These are phyloP conservation scores for Zenarchopterus dispar DNA, from an alignment of 2,797 vertebrate genomes.

Conservation along the genomic window DNA sequence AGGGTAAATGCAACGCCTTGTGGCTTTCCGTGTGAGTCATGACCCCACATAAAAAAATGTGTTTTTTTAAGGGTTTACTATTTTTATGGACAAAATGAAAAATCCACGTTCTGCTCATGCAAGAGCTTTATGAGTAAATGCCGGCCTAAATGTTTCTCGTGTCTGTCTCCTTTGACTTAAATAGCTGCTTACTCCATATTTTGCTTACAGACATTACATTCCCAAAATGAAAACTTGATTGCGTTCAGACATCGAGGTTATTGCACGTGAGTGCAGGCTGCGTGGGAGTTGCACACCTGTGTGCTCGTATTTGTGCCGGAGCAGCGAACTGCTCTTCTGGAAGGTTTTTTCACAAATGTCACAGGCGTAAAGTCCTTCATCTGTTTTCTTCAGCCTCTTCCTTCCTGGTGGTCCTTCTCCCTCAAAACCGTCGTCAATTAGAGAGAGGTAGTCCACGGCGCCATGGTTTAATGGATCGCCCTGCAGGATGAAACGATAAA, in stretches of 20 bases:
- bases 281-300: slow-evolving; percentile 74
- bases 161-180: neutral
- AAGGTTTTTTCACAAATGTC: slow-evolving; percentile 89
- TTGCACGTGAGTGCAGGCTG: neutral
- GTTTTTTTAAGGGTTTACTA: neutral
- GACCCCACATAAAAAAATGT: neutral
- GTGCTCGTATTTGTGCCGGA: slow-evolving; percentile 89
- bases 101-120: neutral
- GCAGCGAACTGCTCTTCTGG: slow-evolving; percentile 88
- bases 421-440: slow-evolving; percentile 79
- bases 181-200: neutral
- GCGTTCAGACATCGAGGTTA: neutral
- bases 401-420: slow-evolving; percentile 74
- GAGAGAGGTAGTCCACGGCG: slow-evolving; percentile 76
- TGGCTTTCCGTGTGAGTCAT: neutral
- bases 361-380: slow-evolving; percentile 86
- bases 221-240: neutral
- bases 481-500: slow-evolving; percentile 44
- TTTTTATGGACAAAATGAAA: neutral
- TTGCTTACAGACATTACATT: neutral
- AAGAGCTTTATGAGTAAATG: neutral
- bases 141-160: neutral
- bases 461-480: slow-evolving; percentile 71
- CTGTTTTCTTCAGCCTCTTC: slow-evolving; percentile 84
- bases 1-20: neutral